Base-by-base conservation (phyloP, 2,888 invertebrate genomes). In the Scelioninae gen. 2 region DNA sequence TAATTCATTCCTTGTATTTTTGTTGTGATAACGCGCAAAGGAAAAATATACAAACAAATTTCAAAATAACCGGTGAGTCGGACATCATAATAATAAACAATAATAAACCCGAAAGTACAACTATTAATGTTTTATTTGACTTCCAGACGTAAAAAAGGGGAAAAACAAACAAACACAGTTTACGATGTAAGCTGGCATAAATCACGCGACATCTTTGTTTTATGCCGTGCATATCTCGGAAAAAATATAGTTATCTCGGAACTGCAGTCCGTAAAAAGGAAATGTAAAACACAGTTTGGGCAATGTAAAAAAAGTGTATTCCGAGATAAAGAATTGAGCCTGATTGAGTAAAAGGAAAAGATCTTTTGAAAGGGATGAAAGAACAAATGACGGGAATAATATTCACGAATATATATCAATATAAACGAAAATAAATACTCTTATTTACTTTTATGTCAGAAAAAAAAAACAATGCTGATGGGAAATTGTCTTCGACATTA, bases 171-270 rank as follows among this genome's bases (percentile, higher is more conserved):
- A 63, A 43, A 53, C 45, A 13, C 18, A 9, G 6, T 53, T 43
- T 53, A 53, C 28, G 55, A 18, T 31, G 46, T 48, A 55, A 48
- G 46, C 46, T 15, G 37, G 22, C 39, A 48, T 65, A 55, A 55
- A 65, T 55, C 46, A 46, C 39, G 28, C 35, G 48, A 53, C 52
- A 46, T 55, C 37, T 55, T 65, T 37, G 55, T 65, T 46, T 55
- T 55, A 31, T 48, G 46, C 48, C 46, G 28, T 19, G 60, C 41
- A 37, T 50, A 63, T 52, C 61, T 50, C 18, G 31, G 33, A 63
- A 63, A 63, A 61, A 61, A 60, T 37, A 33, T 58, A 58, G 60
- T 60, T 60, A 60, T 60, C 60, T 60, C 39, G 15, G 11, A 35
- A n/a, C 22, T 10, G 37, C 22, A 33, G 57, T 57, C 13, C 13